Evolutionary conservation across 2,888 invertebrate genomes (phyloP).

Genomic region (Epirrita christyi): DNA sequence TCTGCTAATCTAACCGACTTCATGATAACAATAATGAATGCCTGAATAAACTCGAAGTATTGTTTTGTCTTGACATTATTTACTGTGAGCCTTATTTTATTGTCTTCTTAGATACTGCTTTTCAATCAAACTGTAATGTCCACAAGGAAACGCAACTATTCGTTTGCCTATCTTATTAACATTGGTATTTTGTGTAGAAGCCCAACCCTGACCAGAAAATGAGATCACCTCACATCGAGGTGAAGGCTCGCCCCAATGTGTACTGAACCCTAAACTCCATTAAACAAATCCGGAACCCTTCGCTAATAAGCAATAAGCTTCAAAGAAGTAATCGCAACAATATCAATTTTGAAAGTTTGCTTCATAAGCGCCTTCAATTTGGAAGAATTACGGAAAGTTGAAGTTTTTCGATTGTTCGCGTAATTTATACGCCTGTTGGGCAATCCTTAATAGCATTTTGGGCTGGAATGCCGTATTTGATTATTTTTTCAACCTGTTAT

Average conservation of each 20-base stretch:
- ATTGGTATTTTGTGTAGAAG: neutral
- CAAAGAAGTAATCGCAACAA: conserved; percentile 36
- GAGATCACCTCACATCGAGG: neutral
- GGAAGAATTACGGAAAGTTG: conserved; percentile 38
- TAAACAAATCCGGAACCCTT: conserved; percentile 19
- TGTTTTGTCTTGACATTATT: conserved; percentile 13
- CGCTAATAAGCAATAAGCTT: conserved; percentile 29
- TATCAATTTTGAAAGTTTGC: conserved; percentile 40
- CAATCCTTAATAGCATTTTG: conserved; percentile 16
- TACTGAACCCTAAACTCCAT: conserved; percentile 21
- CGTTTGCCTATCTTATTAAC: neutral
- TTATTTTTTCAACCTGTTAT: conserved; percentile 1
- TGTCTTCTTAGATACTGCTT: neutral
- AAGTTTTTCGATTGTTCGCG: conserved; percentile 40
- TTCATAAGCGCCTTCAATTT: conserved; percentile 38
- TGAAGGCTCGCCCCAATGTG: conserved; percentile 5
- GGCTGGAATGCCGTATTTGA: conserved; percentile 9
- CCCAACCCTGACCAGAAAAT: neutral
- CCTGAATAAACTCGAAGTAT: conserved; percentile 12
- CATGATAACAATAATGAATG: conserved; percentile 30
- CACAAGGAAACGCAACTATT: neutral
- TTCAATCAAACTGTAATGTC: neutral
- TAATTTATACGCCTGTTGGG: conserved; percentile 37
- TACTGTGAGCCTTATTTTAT: conserved; percentile 1
- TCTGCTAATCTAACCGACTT: conserved; percentile 30